A percentile compares a stretch with the other conserved stretches of the same genome.
Evolutionary conservation across 2,888 invertebrate genomes (phyloP).

Genomic region (Argyresthia albistria): DNA sequence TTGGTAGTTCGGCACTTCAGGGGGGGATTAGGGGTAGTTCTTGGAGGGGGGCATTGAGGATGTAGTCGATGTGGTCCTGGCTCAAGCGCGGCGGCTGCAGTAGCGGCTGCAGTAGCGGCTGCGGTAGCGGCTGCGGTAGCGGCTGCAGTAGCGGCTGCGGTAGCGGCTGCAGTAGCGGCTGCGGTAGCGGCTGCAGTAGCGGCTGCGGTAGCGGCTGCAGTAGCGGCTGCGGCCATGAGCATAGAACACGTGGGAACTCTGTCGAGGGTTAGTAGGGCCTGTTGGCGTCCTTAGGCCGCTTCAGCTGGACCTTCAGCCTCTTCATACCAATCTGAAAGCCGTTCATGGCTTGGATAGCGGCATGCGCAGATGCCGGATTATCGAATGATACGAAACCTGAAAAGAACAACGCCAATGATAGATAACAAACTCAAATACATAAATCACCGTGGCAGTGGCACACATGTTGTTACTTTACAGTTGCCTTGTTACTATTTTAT

Average conservation of each 20-base stretch:
- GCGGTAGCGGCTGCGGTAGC: no score
- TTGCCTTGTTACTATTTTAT: no score
- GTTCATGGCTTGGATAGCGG: constrained; percentile 99
- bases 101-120: neutral
- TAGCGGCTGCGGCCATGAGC: neutral
- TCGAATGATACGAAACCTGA: constrained; percentile 99
- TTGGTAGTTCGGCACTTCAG: neutral
- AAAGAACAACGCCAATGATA: constrained; percentile 18
- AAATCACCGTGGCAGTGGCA: no score
- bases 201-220: neutral
- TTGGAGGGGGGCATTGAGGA: neutral
- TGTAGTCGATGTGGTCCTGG: neutral
- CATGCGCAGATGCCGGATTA: constrained; percentile 97
- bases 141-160: neutral
- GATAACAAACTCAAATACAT: no score
- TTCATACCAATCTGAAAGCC: constrained; percentile 99
- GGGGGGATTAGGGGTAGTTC: neutral
- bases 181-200: neutral
- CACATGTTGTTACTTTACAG: no score
- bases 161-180: neutral
- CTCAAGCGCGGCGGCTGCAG: neutral
- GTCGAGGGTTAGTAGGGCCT: constrained; percentile 93
- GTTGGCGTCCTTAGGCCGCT: constrained; percentile 98
- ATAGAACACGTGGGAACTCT: constrained; percentile 47
- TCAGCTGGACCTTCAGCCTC: constrained; percentile 98